A percentile compares a stretch with the other conserved stretches of the same genome.
Evolutionary conservation across 2,113 vertebrate genomes (phyloP).

Genomic region (Sphyrna mokarran): DNA sequence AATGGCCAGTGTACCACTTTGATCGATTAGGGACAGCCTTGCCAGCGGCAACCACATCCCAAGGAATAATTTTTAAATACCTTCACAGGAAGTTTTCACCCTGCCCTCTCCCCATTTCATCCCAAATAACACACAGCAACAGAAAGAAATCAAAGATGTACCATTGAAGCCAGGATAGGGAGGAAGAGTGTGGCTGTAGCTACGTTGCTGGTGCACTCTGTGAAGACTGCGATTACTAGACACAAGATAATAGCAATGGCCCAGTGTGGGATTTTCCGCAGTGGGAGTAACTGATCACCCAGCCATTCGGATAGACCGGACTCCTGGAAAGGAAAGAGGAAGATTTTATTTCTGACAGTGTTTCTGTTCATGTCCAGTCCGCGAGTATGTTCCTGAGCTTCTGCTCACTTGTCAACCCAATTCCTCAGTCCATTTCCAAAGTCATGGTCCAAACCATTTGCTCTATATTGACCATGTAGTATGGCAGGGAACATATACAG

Average conservation of each 20-base stretch:
- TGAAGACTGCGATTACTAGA: conserved; percentile 72
- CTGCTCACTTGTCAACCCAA: background rate
- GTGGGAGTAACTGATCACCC: conserved; percentile 64
- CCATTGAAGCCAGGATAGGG: conserved; percentile 86
- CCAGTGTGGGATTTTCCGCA: conserved; percentile 59
- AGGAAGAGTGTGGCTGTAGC: conserved; percentile 86
- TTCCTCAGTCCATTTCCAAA: background rate
- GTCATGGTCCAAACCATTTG: background rate
- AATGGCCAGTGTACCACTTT: no score
- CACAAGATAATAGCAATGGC: conserved; percentile 65
- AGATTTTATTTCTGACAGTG: background rate
- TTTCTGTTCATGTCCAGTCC: background rate
- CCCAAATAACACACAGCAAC: background rate
- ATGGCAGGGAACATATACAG: background rate
- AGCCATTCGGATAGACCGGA: conserved; percentile 75
- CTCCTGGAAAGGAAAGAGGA: conserved; percentile 47
- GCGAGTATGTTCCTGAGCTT: background rate
- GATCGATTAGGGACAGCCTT: no score
- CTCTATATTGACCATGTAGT: background rate
- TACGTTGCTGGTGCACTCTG: conserved; percentile 85
- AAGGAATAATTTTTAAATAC: no score
- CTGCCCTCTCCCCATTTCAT: background rate
- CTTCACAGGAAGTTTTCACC: background rate
- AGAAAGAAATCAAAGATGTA: conserved; percentile 46
- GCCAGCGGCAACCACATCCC: no score